A percentile compares a stretch with the other conserved stretches of the same genome.
Evolutionary conservation across 2,888 invertebrate genomes (phyloP).

Genomic region (Apodemia hepburni): DNA sequence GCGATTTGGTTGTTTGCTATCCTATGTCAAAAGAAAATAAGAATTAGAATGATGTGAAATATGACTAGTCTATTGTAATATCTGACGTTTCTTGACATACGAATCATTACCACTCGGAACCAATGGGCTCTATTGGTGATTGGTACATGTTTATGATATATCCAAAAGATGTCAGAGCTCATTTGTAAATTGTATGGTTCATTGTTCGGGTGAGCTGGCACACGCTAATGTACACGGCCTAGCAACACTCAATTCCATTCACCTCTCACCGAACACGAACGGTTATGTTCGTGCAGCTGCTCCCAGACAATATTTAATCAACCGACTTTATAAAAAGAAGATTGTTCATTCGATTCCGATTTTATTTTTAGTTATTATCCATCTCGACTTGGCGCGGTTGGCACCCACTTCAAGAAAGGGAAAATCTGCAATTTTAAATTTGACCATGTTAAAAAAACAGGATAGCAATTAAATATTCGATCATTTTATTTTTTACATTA

Average conservation of each 20-base stretch:
- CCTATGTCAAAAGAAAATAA: background rate
- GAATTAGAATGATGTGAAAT: background rate
- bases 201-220: constrained; percentile 74
- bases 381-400: too few relatives aligned
- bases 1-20: too few relatives aligned
- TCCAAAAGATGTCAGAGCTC: constrained; percentile 8
- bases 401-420: too few relatives aligned
- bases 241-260: constrained; percentile 73
- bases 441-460: too few relatives aligned
- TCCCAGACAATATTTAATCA: background rate
- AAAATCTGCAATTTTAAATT: too few relatives aligned
- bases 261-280: constrained; percentile 76
- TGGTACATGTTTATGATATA: constrained; percentile 4
- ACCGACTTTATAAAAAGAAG: background rate
- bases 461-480: too few relatives aligned
- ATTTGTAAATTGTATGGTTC: constrained; percentile 50
- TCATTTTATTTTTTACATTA: too few relatives aligned
- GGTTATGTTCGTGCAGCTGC: constrained; percentile 42
- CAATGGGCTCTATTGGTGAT: constrained; percentile 2
- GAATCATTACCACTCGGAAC: background rate
- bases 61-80: background rate
- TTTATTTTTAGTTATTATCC: too few relatives aligned
- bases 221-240: constrained; percentile 70
- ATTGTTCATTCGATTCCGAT: background rate
- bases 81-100: background rate